These are phyloP conservation scores for Sporophila hypoxantha DNA, from an alignment of 2,113 vertebrate genomes.

Conservation along the genomic window DNA sequence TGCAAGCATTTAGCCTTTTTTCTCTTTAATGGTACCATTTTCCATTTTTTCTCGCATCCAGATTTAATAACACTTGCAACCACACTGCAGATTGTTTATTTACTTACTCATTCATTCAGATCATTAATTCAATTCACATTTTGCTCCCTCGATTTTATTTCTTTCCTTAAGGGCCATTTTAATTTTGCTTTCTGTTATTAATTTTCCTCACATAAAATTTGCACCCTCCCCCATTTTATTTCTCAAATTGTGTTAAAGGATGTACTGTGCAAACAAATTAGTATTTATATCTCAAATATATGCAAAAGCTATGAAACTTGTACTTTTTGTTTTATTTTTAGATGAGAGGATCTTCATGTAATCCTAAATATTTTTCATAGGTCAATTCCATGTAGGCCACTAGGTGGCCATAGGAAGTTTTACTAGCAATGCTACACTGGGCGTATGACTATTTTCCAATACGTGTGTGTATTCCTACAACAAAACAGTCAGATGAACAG, in stretches of 20 bases:
- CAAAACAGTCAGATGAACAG: background rate
- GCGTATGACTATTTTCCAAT: slow-evolving; percentile 22
- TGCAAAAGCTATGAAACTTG: slow-evolving; percentile 62
- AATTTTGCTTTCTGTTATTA: slow-evolving; percentile 39
- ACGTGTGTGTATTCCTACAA: background rate
- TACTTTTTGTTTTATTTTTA: slow-evolving; percentile 69
- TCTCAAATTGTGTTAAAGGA: slow-evolving; percentile 64
- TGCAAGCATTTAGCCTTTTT: slow-evolving; percentile 64
- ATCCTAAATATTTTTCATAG: slow-evolving; percentile 30
- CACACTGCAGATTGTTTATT: background rate
- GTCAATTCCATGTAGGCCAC: slow-evolving; percentile 35
- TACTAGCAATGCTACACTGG: slow-evolving; percentile 10
- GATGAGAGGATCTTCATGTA: slow-evolving; percentile 34
- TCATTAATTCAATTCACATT: slow-evolving; percentile 4
- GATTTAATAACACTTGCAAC: background rate
- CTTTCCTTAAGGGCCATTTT: background rate
- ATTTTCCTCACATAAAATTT: slow-evolving; percentile 39
- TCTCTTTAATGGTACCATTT: background rate
- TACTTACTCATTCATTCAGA: background rate
- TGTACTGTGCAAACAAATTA: slow-evolving; percentile 74
- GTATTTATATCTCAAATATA: slow-evolving; percentile 81
- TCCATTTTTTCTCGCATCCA: background rate
- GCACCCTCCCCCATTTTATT: slow-evolving; percentile 45
- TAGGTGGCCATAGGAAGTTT: slow-evolving; percentile 45
- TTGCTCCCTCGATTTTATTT: background rate